Percentiles rank a stretch among this genome's conserved stretches.
These are phyloP conservation scores for Spisula solida DNA, from an alignment of 2,888 invertebrate genomes.

Conservation along the genomic window DNA sequence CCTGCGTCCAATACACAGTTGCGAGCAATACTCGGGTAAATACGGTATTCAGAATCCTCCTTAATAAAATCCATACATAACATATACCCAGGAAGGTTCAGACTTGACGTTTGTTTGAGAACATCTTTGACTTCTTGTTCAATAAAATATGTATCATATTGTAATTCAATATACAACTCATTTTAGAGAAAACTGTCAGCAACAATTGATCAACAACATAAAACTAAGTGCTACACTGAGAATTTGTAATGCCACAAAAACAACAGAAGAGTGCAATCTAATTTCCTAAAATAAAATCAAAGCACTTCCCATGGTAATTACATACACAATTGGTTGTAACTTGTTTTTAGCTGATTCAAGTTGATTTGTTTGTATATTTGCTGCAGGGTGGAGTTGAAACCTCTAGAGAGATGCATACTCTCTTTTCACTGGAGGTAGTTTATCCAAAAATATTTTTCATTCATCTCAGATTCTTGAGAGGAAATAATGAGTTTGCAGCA, in stretches of 20 bases:
- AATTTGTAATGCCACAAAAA: neutral
- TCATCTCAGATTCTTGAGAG: too few species aligned
- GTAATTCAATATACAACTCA: slow-evolving; percentile 5
- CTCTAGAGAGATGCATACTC: too few species aligned
- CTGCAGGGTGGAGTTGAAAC: too few species aligned
- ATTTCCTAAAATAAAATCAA: neutral
- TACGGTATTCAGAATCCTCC: neutral
- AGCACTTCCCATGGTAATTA: neutral
- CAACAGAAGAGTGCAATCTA: neutral
- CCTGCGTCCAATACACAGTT: too few species aligned
- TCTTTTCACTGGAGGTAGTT: too few species aligned
- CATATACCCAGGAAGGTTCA: neutral
- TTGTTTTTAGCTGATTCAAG: too few species aligned
- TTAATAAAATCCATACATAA: neutral
- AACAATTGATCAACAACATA: neutral
- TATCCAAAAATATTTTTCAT: too few species aligned
- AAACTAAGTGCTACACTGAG: neutral
- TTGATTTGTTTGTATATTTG: too few species aligned
- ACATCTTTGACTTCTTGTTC: neutral
- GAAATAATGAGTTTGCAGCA: too few species aligned
- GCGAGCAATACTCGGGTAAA: too few species aligned
- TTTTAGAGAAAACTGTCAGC: slow-evolving; percentile 14
- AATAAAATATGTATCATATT: slow-evolving; percentile 5
- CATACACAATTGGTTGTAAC: too few species aligned
- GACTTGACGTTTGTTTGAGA: neutral